phyloP scores from a whole-genome alignment of 2,113 vertebrate genomes.

The Gracilinanus agilis region DNA sequence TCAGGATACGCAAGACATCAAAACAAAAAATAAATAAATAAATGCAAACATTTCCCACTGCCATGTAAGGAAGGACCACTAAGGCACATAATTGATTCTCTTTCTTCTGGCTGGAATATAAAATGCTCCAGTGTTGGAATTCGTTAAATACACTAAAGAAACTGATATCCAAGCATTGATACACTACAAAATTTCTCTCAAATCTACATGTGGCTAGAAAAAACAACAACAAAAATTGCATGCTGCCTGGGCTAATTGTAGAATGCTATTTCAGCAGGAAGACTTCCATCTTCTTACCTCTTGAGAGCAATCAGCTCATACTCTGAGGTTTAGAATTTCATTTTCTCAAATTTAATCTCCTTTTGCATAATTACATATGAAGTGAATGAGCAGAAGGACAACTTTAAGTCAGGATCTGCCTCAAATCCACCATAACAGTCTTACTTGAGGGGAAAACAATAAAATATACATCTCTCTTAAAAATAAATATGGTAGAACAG shows the following conservation, averaged over 20 bases:
- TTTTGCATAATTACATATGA: not conserved
- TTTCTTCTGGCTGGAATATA: not conserved
- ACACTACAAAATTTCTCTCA: not conserved
- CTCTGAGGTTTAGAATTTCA: not conserved
- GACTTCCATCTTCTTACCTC: not conserved
- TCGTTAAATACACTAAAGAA: not conserved
- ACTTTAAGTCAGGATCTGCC: not conserved
- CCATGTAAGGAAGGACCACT: not conserved
- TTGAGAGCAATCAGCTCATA: not conserved
- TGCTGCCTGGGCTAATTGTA: not conserved
- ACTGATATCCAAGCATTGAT: not conserved
- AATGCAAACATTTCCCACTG: not conserved
- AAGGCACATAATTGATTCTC: not conserved
- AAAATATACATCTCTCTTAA: conserved; percentile 16
- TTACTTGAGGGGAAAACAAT: conserved; percentile 5
- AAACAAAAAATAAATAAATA: not conserved
- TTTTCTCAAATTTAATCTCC: conserved; percentile 12
- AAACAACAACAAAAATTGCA: not conserved
- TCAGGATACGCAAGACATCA: conserved; percentile 1
- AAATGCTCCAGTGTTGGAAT: conserved; percentile 10
- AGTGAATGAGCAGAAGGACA: not conserved
- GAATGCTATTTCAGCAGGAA: not conserved
- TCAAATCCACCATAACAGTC: not conserved
- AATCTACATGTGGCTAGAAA: not conserved
- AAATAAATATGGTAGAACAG: not conserved